These are phyloP conservation scores for Odontophorus gujanensis DNA, from an alignment of 2,113 vertebrate species.

Conservation along the genomic window DNA sequence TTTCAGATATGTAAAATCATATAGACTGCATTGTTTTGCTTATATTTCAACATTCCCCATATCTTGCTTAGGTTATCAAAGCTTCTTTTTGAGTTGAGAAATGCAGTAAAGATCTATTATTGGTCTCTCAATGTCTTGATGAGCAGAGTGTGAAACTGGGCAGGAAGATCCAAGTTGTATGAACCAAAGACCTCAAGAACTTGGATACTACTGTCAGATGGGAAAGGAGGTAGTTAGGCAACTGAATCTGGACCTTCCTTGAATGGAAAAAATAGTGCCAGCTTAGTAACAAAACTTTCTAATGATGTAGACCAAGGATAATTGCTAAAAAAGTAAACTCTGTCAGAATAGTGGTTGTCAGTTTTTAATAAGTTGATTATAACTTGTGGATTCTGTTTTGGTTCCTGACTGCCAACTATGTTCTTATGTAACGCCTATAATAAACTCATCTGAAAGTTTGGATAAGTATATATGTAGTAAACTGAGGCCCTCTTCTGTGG, in stretches of 20 bases:
- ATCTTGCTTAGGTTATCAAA: not conserved
- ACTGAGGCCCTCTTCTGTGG: constrained; percentile 23
- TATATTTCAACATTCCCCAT: not conserved
- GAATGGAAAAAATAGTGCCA: not conserved
- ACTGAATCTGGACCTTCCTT: not conserved
- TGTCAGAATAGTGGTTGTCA: not conserved
- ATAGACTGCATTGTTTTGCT: not conserved
- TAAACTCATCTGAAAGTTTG: not conserved
- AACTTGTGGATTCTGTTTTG: not conserved
- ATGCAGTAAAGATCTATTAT: not conserved
- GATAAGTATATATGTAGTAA: not conserved
- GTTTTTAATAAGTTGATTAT: not conserved
- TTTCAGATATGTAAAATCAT: not conserved
- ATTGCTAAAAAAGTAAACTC: not conserved
- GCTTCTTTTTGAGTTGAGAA: not conserved
- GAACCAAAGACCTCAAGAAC: not conserved
- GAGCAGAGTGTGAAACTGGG: not conserved
- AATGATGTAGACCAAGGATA: not conserved
- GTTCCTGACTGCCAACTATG: not conserved
- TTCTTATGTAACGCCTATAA: not conserved
- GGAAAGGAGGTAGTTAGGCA: not conserved
- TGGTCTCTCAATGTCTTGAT: not conserved
- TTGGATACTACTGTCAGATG: not conserved
- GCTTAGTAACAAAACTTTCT: not conserved
- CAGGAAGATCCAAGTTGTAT: not conserved